phyloP scores from a whole-genome alignment of 2,113 vertebrate species.

The Rhombomys opimus region DNA sequence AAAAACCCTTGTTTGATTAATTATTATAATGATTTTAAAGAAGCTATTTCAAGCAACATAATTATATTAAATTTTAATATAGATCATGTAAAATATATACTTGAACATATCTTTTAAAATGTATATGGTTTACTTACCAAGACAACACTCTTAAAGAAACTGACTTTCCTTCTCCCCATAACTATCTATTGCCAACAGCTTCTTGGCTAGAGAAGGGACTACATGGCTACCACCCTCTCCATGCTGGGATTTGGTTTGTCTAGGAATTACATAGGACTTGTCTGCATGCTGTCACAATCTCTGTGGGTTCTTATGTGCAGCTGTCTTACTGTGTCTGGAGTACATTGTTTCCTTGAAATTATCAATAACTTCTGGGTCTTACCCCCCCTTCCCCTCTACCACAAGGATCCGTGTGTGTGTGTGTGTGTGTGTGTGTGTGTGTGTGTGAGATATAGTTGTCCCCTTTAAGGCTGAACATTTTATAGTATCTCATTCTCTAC shows the following conservation, averaged over 20 bases:
- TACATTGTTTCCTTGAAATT: not conserved
- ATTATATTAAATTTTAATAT: not conserved
- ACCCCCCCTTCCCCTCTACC: too few relatives aligned
- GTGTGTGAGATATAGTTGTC: not conserved
- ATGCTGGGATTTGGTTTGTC: not conserved
- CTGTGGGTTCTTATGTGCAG: not conserved
- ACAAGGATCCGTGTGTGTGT: not conserved
- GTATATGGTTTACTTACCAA: not conserved
- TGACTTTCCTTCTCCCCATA: not conserved
- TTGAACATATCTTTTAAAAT: not conserved
- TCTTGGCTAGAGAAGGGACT: not conserved
- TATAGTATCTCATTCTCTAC: not conserved
- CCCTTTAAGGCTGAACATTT: not conserved
- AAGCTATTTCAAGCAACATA: not conserved
- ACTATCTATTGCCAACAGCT: not conserved
- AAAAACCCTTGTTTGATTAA: not conserved
- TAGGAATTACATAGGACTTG: not conserved
- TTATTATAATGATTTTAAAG: constrained; percentile 4
- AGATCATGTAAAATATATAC: not conserved
- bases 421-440: not conserved
- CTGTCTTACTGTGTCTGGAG: not conserved
- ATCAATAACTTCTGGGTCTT: not conserved
- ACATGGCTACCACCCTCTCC: not conserved
- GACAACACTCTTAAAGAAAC: not conserved
- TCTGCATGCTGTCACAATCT: not conserved